Evolutionary conservation across 2,888 invertebrate species (phyloP), one percentile per base, ranked within the genome.

Genomic region (Drosophila atroscutellata): DNA sequence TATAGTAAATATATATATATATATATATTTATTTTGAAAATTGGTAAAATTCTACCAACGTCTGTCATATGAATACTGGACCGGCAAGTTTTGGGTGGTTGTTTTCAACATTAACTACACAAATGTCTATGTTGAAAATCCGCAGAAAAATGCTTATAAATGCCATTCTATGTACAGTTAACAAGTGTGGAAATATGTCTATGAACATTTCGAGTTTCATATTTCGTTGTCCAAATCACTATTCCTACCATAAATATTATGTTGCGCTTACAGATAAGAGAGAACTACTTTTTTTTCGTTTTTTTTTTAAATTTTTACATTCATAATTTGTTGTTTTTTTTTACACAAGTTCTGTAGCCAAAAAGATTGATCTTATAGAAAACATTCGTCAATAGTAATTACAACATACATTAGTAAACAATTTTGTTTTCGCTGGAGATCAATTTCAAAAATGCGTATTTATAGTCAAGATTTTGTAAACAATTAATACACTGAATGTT

Each of bases 41-140:
- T 78, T 68, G 60, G 63, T 45, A 60, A 39, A 36, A 45, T 34
- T 54, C 34, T 64, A 68, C 71, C 59, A 73, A 68, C 56, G 42
- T 64, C 63, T 83, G 51, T 70, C 66, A 68, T 64, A 63, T 73
- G 63, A 91, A 91, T 91, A 91, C 91, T 91, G 91, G 88, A 89
- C 84, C 84, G 91, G 92, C 88, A 91, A 91, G 89, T 87, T 82
- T 75, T 81, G 67, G 73, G 62, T 75, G 65, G 63, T 64, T 59
- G 49, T 71, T 65, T 72, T 63, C 54, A 77, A 83, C 64, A 75
- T 71, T 72, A 67, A 69, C 65, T 81, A 74, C 60, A 69, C 47
- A 74, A 56, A 52, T 62, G 36, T 28, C 50, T 56, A 37, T 28
- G 32, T 57, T 36, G 52, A 52, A 72, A 58, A 72, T 64, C 62